A percentile compares a stretch with the other conserved stretches of the same genome.
Conservation (phyloP, 1,140 invertebrate species). For the Papilio dardanus region DNA sequence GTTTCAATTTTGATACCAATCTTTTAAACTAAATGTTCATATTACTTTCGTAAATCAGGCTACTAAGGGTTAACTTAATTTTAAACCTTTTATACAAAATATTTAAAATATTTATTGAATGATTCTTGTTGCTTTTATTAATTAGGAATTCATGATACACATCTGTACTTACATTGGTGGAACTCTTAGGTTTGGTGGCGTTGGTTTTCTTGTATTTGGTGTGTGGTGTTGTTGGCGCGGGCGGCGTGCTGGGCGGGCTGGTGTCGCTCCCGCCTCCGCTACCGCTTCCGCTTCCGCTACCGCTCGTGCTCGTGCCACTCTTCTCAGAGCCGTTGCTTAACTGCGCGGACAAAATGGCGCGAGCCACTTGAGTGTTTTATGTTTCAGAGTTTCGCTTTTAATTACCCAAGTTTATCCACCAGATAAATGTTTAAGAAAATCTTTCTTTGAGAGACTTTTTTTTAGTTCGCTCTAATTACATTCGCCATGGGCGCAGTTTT, state of each 20-base stretch:
- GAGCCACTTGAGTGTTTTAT: constrained; percentile 36
- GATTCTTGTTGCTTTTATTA: neutral
- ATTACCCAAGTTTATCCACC: constrained; percentile 36
- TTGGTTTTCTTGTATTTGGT: constrained; percentile 75
- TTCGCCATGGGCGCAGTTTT: neutral
- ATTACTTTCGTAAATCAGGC: too few relatives aligned
- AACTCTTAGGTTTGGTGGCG: constrained; percentile 63
- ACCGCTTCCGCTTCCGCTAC: constrained; percentile 42
- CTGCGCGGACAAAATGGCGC: constrained; percentile 50
- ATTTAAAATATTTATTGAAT: constrained; percentile 7
- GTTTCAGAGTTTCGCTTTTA: constrained; percentile 37
- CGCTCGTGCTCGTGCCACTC: constrained; percentile 48
- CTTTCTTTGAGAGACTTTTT: constrained; percentile 33
- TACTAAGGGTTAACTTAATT: too few relatives aligned
- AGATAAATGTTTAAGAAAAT: constrained; percentile 36
- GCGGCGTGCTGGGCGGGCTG: constrained; percentile 76
- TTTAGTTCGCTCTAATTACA: constrained; percentile 27
- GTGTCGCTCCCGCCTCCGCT: constrained; percentile 54
- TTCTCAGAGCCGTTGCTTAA: constrained; percentile 72
- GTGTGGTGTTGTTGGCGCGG: constrained; percentile 72
- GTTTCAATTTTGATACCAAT: too few relatives aligned
- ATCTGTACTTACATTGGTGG: constrained; percentile 54
- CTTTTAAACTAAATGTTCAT: too few relatives aligned
- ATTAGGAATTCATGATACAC: neutral
- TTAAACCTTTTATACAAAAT: neutral